Percentiles rank a stretch among this genome's conserved stretches.
These are phyloP conservation scores for Keiferia lycopersicella DNA, from an alignment of 2,888 invertebrate species.

Conservation along the genomic window DNA sequence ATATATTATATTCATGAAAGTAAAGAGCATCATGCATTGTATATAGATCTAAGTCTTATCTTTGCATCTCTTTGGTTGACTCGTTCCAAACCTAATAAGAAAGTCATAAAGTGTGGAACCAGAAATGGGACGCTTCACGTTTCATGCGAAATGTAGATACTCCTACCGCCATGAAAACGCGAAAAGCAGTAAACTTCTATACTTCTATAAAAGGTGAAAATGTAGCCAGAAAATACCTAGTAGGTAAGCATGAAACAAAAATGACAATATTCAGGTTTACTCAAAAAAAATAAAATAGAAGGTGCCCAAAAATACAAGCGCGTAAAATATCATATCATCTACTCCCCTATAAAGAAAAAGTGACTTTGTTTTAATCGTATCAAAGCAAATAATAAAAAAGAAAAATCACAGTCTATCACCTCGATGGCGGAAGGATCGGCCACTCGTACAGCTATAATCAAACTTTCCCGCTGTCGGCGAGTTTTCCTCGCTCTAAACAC, in stretches of 20 bases:
- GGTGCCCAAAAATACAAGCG: conserved; percentile 58
- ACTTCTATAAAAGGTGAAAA: conserved; percentile 50
- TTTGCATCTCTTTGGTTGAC: conserved; percentile 44
- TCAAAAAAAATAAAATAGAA: conserved; percentile 62
- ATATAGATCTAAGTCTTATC: conserved; percentile 2
- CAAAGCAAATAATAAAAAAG: conserved; percentile 76
- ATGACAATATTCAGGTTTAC: conserved; percentile 48
- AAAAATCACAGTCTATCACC: conserved; percentile 76
- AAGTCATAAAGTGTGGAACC: conserved; percentile 58
- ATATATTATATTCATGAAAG: not conserved
- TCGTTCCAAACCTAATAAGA: conserved; percentile 59
- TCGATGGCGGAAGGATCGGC: conserved; percentile 71
- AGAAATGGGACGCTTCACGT: conserved; percentile 47
- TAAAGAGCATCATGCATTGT: not conserved
- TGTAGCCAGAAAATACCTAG: conserved; percentile 48
- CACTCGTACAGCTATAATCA: conserved; percentile 78
- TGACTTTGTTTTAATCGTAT: conserved; percentile 79
- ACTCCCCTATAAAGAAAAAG: conserved; percentile 60
- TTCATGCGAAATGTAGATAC: conserved; percentile 51
- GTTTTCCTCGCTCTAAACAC: conserved; percentile 79
- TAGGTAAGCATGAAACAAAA: conserved; percentile 47
- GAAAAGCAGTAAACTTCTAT: conserved; percentile 57
- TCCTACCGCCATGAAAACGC: conserved; percentile 48
- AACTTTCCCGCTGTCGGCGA: conserved; percentile 76
- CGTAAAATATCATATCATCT: conserved; percentile 67